Evolutionary conservation across 2,113 vertebrate genomes (phyloP), one percentile per base, ranked within the genome.

Genomic region (Gasterosteus nipponicus): DNA sequence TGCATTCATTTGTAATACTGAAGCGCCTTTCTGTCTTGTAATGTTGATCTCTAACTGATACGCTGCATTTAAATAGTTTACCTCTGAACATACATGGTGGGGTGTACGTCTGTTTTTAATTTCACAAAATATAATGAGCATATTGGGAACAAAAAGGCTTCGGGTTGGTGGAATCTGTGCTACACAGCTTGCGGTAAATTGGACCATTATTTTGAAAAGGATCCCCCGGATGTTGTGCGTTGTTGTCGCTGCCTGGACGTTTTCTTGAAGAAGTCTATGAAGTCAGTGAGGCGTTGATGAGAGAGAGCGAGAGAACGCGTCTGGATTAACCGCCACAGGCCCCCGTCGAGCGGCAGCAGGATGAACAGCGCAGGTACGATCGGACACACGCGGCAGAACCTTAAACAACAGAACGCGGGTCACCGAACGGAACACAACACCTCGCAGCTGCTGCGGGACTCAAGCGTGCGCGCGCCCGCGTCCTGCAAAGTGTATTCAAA

Each of bases 281-380:
- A 3, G 4, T 14, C 1, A 8, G 12, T 3, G 63, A 2, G 10
- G 18, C 1, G 3, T 1, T 10, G 15, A 14, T 14, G 12, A 33
- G 33, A 1, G 33, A 33, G 33, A 33, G 22, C 22, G 22, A 33
- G 19, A 31, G 2, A 41, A 1, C 1, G 5, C 5, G 4, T 16
- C 10, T 1, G 7, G 3, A 26, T 51, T 22, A 3, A 18, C 12
- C 4, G 1, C 18, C 0, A 22, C 19, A 0, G 9, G 22, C n/a
- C 2, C 35, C 5, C 31, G 46, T 15, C 41, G 2, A 10, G 0
- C 2, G 6, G 22, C 64, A 18, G 11, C 41, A 86, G 11, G 69
- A 90, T 90, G 88, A 73, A 12, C 77, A 63, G 22, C 35, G 19
- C 86, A 81, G 88, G 88, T 90, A 83, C 2, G 83, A 58, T 5